These are phyloP conservation scores for Helogale parvula DNA, from an alignment of 2,113 vertebrate species.

Conservation along the genomic window DNA sequence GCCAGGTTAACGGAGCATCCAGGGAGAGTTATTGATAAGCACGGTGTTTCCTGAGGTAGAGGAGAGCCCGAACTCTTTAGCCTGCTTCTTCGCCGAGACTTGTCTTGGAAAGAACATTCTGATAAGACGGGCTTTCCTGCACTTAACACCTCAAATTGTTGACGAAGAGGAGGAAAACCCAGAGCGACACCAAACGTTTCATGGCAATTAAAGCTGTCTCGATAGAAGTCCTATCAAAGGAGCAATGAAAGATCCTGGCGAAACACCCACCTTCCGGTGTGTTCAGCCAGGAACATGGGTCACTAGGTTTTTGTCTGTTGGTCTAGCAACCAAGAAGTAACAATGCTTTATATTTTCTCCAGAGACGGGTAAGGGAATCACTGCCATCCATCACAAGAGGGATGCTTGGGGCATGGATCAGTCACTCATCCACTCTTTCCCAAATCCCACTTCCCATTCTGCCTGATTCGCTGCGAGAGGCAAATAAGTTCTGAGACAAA, in stretches of 20 bases:
- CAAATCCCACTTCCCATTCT: background rate
- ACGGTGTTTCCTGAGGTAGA: background rate
- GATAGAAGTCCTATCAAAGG: background rate
- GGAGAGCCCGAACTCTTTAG: background rate
- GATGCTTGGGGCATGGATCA: background rate
- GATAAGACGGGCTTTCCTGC: background rate
- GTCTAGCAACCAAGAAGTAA: background rate
- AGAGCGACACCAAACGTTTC: background rate
- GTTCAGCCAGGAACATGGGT: background rate
- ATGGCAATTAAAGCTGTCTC: too few species aligned
- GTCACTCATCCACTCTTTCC: background rate
- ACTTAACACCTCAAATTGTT: background rate
- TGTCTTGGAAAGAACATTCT: constrained; percentile 11
- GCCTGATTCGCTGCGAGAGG: background rate
- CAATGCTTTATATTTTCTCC: background rate
- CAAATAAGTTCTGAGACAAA: background rate
- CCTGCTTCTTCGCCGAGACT: background rate
- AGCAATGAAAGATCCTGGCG: background rate
- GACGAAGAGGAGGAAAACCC: constrained; percentile 14
- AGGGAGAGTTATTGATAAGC: background rate
- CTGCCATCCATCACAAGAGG: background rate
- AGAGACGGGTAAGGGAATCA: background rate
- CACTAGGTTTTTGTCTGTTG: accelerated
- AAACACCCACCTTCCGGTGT: background rate
- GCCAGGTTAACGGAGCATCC: background rate